These are phyloP conservation scores for Haemorhous mexicanus DNA, from an alignment of 2,113 vertebrate genomes.

Conservation along the genomic window DNA sequence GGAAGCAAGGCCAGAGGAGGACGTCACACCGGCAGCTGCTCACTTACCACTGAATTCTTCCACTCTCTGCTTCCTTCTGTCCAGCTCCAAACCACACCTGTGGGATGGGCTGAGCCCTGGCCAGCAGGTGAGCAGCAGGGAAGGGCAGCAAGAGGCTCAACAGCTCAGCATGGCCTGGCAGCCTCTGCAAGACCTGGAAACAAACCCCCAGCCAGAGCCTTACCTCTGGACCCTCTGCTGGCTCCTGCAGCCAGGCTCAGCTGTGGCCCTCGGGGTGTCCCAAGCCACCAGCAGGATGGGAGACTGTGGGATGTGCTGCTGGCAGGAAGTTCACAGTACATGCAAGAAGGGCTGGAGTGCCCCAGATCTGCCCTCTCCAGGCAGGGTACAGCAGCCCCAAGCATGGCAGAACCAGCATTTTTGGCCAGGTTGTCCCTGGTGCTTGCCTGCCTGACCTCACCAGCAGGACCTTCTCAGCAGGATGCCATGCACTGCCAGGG, in stretches of 20 bases:
- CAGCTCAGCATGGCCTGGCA: neutral
- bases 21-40: neutral
- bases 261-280: accelerated
- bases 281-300: neutral
- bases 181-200: neutral
- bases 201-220: neutral
- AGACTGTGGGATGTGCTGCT: too few relatives aligned
- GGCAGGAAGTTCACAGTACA: too few relatives aligned
- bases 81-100: neutral
- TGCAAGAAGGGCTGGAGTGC: accelerated
- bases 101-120: accelerated
- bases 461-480: neutral
- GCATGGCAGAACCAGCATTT: accelerated
- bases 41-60: accelerated
- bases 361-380: neutral
- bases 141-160: accelerated
- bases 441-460: neutral
- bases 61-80: neutral
- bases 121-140: neutral
- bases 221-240: neutral
- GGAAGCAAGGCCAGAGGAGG: neutral
- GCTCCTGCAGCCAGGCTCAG: neutral
- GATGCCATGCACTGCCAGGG: accelerated
- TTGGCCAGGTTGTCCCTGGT: neutral
- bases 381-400: neutral